phyloP scores from a whole-genome alignment of 2,113 vertebrate genomes.

The Callocephalon fimbriatum region DNA sequence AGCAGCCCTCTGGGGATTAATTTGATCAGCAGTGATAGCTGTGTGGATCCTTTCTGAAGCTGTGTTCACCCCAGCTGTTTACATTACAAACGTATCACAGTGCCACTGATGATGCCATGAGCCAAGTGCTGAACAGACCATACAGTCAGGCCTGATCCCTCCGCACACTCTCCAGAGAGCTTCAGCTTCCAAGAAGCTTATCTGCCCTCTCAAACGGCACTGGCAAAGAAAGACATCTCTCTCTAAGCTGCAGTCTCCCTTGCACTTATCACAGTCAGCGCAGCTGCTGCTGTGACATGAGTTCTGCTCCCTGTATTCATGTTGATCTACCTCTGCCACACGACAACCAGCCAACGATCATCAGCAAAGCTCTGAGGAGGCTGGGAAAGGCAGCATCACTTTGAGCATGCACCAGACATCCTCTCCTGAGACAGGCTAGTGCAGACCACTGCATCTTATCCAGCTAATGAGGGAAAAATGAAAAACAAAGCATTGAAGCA shows the following conservation, averaged over 20 bases:
- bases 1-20: neutral
- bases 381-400: neutral
- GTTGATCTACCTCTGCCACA: neutral
- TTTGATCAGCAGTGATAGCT: neutral
- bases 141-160: neutral
- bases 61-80: neutral
- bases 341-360: rapidly evolving
- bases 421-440: neutral
- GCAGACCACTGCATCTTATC: neutral
- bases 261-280: neutral
- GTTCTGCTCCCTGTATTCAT: neutral
- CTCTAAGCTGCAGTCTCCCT: neutral
- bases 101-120: neutral
- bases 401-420: neutral
- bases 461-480: neutral
- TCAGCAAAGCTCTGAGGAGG: neutral
- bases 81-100: neutral
- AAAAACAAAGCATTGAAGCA: neutral
- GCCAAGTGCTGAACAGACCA: neutral
- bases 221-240: neutral
- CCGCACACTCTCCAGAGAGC: neutral
- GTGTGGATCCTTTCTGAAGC: neutral
- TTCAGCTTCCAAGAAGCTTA: neutral
- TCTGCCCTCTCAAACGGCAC: neutral
- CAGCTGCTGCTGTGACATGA: neutral